These are phyloP conservation scores for Carassius carassius DNA, from an alignment of 2,113 vertebrate genomes.

Conservation along the genomic window DNA sequence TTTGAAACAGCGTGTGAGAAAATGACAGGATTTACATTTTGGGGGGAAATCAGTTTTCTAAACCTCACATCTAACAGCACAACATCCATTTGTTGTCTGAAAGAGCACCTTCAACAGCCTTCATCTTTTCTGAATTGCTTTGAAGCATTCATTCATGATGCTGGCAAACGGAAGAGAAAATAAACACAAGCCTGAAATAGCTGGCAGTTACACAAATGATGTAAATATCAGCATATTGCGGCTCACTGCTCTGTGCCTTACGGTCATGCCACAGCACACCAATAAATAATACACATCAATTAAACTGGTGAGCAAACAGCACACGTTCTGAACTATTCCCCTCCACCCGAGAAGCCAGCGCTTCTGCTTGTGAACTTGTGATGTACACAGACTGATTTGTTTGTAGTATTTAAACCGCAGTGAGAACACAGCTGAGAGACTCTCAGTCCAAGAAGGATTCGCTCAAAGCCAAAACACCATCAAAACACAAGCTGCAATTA, in stretches of 20 bases:
- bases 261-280: not conserved
- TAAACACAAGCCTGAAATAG: conserved; percentile 4
- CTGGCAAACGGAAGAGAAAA: not conserved
- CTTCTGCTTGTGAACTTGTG: not conserved
- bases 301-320: not conserved
- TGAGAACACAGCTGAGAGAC: not conserved
- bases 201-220: conserved; percentile 9
- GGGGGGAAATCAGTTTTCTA: not conserved
- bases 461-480: conserved; percentile 11
- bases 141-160: not conserved
- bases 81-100: not conserved
- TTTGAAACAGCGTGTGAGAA: not conserved
- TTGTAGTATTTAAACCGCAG: conserved; percentile 8
- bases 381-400: conserved; percentile 6
- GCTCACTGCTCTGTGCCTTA: not conserved
- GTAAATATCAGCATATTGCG: conserved; percentile 11
- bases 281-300: conserved; percentile 6
- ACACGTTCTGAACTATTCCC: not conserved
- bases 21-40: not conserved
- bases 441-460: not conserved
- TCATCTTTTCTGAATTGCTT: conserved; percentile 9
- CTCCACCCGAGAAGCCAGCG: not conserved
- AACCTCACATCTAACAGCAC: not conserved
- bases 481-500: not conserved
- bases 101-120: not conserved